A percentile compares a stretch with the other conserved stretches of the same genome.
phyloP scores from a whole-genome alignment of 2,888 invertebrate genomes.

The Meganola albula region DNA sequence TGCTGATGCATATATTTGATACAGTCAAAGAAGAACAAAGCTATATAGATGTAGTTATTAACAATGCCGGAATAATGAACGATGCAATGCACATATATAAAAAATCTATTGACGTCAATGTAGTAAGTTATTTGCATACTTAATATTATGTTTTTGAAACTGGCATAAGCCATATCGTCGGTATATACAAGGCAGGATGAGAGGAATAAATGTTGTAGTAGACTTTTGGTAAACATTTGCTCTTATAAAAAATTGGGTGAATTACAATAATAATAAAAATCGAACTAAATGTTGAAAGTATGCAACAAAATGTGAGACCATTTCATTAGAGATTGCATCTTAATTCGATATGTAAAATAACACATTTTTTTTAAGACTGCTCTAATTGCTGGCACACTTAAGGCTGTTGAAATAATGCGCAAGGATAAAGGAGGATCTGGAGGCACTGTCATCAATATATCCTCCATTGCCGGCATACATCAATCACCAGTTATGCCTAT shows the following conservation, averaged over 20 bases:
- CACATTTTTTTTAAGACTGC: constrained; percentile 30
- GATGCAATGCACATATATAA: constrained; percentile 21
- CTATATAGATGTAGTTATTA: constrained; percentile 40
- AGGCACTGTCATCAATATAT: constrained; percentile 40
- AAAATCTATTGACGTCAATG: constrained; percentile 31
- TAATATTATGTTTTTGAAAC: too few species aligned
- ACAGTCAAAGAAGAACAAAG: constrained; percentile 32
- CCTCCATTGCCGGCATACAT: constrained; percentile 33
- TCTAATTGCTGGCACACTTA: constrained; percentile 31
- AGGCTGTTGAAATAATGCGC: constrained; percentile 38
- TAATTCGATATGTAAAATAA: too few species aligned
- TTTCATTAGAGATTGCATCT: too few species aligned
- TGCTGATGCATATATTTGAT: constrained; percentile 33
- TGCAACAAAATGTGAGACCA: too few species aligned
- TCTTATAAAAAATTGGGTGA: too few species aligned
- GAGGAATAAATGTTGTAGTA: too few species aligned
- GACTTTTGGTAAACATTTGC: too few species aligned
- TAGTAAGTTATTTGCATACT: too few species aligned
- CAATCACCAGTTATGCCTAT: constrained; percentile 26
- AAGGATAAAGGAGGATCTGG: constrained; percentile 38
- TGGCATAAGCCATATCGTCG: too few species aligned
- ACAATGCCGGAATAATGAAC: constrained; percentile 47
- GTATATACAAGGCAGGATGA: too few species aligned
- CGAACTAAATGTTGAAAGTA: too few species aligned
- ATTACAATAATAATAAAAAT: too few species aligned